Evolutionary conservation across 2,888 invertebrate species (phyloP), one percentile per base, ranked within the genome.

Genomic region (Heliconius hortense): DNA sequence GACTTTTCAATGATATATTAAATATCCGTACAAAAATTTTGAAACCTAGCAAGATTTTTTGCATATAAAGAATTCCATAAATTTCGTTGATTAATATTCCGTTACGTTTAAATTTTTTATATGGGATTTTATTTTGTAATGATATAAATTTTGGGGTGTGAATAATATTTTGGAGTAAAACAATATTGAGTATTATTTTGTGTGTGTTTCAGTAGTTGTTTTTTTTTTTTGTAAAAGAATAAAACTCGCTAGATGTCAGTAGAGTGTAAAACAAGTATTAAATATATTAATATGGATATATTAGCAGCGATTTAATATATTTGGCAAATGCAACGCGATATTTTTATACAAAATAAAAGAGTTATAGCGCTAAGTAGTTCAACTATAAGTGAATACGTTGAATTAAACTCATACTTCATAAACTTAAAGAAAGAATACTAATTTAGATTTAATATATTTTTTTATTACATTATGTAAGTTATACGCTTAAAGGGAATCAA

Each of bases 221-320:
- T 26, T 48, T 35, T 70, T n/a, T 59, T 70, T 59, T 69, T 15
- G 31, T 56, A n/a, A 69, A 69, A 28, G 11, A 21, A 11, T 48
- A 56, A 35, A 74, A 77, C 66, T 69, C 75, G 77, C 75, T 77
- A 75, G 77, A 75, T 73, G 60, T 73, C 75, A 31, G 56, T 39
- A 68, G 35, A 53, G 10, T 63, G 64, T 62, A 48, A 59, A 74
- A 68, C 53, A 67, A 74, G 74, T 77, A 71, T 74, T 74, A 69
- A 77, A 75, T 69, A 71, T 70, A 75, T 59, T 66, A 66, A 66
- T 39, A 66, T 66, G 68, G 28, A 69, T 60, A 59, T 59, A 69
- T 69, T 74, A 63, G 53, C 31, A 28, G 43, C 26, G 26, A 71
- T 71, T 71, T 21, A 21, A 39, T 74, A 43, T 74, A 70, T 64